Percentiles rank a stretch among this genome's conserved stretches.
These are phyloP conservation scores for Oreotragus oreotragus DNA, from an alignment of 2,113 vertebrate genomes.

Conservation along the genomic window DNA sequence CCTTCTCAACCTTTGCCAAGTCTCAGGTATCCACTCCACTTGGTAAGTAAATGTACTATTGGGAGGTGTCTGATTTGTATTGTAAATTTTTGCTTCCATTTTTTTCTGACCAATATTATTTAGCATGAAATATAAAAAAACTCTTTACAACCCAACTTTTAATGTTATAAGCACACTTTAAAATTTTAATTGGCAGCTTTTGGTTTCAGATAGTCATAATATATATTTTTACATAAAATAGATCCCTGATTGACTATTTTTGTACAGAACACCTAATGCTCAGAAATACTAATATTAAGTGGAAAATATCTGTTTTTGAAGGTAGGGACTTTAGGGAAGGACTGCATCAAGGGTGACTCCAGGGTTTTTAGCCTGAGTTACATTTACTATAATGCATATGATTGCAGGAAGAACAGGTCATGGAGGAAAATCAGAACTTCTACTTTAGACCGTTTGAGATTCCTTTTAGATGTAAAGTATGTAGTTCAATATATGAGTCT, in stretches of 20 bases:
- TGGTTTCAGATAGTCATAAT: neutral
- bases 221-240: neutral
- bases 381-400: neutral
- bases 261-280: neutral
- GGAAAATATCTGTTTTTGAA: neutral
- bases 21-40: neutral
- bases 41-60: neutral
- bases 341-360: neutral
- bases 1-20: neutral
- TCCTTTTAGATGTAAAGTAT: neutral
- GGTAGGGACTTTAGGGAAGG: neutral
- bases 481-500: neutral
- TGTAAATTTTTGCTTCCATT: neutral
- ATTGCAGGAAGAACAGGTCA: neutral
- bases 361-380: neutral
- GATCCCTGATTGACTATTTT: neutral
- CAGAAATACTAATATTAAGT: neutral
- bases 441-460: neutral
- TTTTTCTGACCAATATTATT: neutral
- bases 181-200: neutral
- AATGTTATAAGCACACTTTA: neutral
- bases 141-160: neutral
- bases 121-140: neutral
- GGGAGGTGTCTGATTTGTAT: neutral
- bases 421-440: neutral